Evolutionary conservation across 2,113 vertebrate genomes (phyloP).

Genomic region (Nothobranchius kuhntae): DNA sequence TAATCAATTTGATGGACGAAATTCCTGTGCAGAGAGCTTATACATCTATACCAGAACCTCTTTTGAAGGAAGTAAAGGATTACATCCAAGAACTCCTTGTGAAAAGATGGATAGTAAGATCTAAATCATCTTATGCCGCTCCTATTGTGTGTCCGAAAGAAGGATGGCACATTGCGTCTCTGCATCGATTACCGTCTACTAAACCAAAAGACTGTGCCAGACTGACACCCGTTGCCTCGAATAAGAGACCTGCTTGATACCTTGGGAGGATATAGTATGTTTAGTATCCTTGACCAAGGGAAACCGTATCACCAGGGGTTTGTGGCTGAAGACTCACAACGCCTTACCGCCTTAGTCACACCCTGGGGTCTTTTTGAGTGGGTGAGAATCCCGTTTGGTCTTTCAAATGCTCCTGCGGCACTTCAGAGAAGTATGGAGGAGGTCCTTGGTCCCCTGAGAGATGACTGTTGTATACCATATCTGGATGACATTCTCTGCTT

Average conservation of each 20-base stretch:
- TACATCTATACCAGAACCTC: neutral
- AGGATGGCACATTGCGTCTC: neutral
- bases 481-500: too few species aligned
- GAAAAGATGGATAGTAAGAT: neutral
- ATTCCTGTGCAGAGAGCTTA: too few species aligned
- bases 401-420: too few species aligned
- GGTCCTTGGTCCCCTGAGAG: too few species aligned
- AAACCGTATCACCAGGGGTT: neutral
- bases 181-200: neutral
- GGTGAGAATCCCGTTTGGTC: too few species aligned
- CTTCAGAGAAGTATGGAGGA: too few species aligned
- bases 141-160: neutral
- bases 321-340: neutral
- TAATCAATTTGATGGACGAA: too few species aligned
- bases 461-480: too few species aligned
- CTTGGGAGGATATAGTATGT: too few species aligned
- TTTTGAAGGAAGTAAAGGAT: neutral
- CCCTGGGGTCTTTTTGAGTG: neutral
- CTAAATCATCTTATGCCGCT: neutral
- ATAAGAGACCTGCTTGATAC: too few species aligned
- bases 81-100: neutral
- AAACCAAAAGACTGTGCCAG: neutral
- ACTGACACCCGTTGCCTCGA: neutral
- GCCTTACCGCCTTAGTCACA: neutral
- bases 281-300: too few species aligned